Evolutionary conservation across 2,888 invertebrate genomes (phyloP), one percentile per base, ranked within the genome.

Genomic region (Hydrotaea cyrtoneurina): DNA sequence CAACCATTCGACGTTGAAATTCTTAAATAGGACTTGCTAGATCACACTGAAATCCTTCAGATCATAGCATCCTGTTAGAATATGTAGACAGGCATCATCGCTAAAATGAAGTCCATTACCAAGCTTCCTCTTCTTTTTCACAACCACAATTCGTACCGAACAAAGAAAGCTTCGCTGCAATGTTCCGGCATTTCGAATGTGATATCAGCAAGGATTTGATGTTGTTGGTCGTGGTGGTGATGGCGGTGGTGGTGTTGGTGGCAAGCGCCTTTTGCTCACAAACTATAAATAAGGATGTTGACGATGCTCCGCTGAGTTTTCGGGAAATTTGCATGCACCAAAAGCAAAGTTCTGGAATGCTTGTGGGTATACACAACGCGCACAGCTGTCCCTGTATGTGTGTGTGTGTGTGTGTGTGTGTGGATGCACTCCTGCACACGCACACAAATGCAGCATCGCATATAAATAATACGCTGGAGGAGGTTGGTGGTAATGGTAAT

Each of bases 331-430:
- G 74, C 64, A 77, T 77, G 66, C 73, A 46, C 85, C 73, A 72
- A 59, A 73, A 82, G 81, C 79, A 74, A 69, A 53, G 76, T 85
- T 85, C 81, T 79, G 81, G 81, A 85, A 79, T 81, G 81, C 81
- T 85, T 31, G 36, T 73, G 84, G 84, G 73, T 81, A 81, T 76
- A 80, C 31, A 64, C 71, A 57, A 26, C 55, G 57, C 55, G 57
- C 26, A 66, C 19, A 23, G 66, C 36, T 43, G 43, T 19, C 13
- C 31, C 10, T 26, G 59, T 15, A 13, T 59, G 7, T 31, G 31
- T 31, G 31, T 31, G 31, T 31, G 7, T 7, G 7, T 59, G 7
- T 31, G 31, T 31, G 31, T 31, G 31, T 31, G 7, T 7, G 7
- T 31, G 36, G 17, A 10, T 19, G 3, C 31, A 36, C 17, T 3